These are phyloP conservation scores for Coenobita brevimanus DNA, from an alignment of 1,140 invertebrate genomes.

Conservation along the genomic window DNA sequence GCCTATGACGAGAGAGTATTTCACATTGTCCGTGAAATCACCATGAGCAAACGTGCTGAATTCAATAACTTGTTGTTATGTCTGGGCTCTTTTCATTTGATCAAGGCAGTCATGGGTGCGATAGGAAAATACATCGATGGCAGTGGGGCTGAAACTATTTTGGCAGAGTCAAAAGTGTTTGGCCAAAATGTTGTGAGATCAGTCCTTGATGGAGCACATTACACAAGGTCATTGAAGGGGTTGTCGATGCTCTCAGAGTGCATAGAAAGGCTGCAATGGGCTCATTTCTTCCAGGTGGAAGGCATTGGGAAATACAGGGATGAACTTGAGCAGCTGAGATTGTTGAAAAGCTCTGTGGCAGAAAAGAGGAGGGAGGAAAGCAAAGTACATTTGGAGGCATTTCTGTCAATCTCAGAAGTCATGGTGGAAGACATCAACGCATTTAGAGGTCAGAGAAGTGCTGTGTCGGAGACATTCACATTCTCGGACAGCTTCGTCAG, in stretches of 20 bases:
- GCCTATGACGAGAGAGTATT: not conserved
- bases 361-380: not conserved
- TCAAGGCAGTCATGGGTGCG: conserved; percentile 11
- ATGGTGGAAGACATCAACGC: not conserved
- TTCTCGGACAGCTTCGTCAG: conserved; percentile 2
- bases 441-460: not conserved
- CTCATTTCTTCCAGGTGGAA: not conserved
- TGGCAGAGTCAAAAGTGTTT: too few species aligned
- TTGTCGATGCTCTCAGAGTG: not conserved
- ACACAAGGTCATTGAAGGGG: conserved; percentile 1
- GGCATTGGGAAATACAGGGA: not conserved
- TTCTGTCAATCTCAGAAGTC: not conserved
- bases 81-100: not conserved
- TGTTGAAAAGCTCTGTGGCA: not conserved
- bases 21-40: conserved; percentile 2
- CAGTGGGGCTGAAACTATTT: not conserved
- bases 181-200: not conserved
- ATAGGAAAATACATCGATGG: not conserved
- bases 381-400: not conserved
- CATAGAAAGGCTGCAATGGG: not conserved
- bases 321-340: not conserved
- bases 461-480: not conserved
- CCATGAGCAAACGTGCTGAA: not conserved
- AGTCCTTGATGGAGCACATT: not conserved
- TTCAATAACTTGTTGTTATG: not conserved